phyloP scores from a whole-genome alignment of 2,113 vertebrate species.

The Albula glossodonta region DNA sequence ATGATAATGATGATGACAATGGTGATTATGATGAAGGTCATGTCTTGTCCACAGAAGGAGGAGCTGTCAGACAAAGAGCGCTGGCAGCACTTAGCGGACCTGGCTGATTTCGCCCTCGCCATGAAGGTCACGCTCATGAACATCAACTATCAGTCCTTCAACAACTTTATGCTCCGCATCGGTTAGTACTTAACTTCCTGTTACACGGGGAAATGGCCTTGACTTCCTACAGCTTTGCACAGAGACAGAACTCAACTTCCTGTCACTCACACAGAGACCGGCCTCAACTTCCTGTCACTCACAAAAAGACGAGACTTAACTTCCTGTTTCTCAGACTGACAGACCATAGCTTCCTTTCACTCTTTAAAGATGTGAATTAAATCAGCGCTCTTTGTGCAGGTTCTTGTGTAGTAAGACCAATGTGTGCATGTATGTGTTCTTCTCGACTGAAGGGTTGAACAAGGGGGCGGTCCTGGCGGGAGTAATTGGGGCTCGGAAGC shows the following conservation, averaged over 20 bases:
- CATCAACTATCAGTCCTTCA: constrained; percentile 83
- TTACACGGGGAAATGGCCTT: not conserved
- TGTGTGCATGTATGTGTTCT: not conserved
- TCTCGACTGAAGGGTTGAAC: constrained; percentile 79
- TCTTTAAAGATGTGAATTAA: not conserved
- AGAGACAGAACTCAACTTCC: not conserved
- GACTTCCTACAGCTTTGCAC: not conserved
- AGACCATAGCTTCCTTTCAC: too few species aligned
- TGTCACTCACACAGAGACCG: not conserved
- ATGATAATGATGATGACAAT: too few species aligned
- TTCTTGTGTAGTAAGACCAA: not conserved
- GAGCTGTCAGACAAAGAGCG: constrained; percentile 60
- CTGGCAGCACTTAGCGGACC: constrained; percentile 75
- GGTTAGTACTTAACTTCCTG: constrained; percentile 59
- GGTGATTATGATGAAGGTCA: not conserved
- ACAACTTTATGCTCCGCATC: constrained; percentile 74
- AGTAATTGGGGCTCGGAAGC: constrained; percentile 91
- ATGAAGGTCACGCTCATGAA: constrained; percentile 80
- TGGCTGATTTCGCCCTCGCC: constrained; percentile 80
- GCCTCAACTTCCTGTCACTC: not conserved
- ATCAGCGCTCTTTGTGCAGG: not conserved
- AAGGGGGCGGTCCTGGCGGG: constrained; percentile 91
- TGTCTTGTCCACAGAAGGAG: constrained; percentile 55
- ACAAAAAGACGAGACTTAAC: not conserved
- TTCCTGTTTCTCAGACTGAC: not conserved